A percentile compares a stretch with the other conserved stretches of the same genome.
Conservation (phyloP, 1,140 invertebrate species). For the Ceratina calcarata region DNA sequence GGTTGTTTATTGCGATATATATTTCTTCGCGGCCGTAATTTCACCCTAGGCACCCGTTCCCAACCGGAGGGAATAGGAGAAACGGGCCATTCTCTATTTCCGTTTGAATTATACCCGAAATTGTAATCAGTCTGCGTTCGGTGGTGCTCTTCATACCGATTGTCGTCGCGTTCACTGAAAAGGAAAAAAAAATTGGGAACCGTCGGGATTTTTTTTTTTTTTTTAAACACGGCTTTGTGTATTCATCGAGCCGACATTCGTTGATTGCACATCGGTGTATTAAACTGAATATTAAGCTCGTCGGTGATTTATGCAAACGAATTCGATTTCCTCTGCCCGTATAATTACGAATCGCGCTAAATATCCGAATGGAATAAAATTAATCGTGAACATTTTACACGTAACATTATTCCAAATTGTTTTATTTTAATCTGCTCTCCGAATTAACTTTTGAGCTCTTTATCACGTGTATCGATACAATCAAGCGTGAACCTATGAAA, state of each 20-base stretch:
- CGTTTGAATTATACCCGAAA: not conserved
- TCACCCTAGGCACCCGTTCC: not conserved
- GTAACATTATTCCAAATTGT: no score
- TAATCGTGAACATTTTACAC: not conserved
- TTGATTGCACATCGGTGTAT: not conserved
- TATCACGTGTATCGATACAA: no score
- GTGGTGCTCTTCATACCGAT: not conserved
- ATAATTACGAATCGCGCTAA: conserved; percentile 1
- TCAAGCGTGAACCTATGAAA: no score
- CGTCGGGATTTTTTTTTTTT: no score
- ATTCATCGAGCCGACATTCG: not conserved
- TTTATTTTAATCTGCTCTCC: no score
- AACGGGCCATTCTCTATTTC: not conserved
- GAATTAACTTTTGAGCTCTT: no score
- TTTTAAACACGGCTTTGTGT: not conserved
- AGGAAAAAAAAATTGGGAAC: not conserved
- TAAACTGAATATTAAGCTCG: not conserved
- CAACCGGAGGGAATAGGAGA: no score
- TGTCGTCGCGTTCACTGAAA: no score
- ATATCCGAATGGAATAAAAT: not conserved
- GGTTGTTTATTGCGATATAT: not conserved
- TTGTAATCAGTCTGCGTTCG: not conserved
- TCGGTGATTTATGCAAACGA: conserved; percentile 6
- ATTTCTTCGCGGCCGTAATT: conserved; percentile 1
- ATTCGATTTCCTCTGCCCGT: not conserved